A percentile compares a stretch with the other conserved stretches of the same genome.
phyloP scores from a whole-genome alignment of 2,888 invertebrate genomes.

The Deilephila elpenor region DNA sequence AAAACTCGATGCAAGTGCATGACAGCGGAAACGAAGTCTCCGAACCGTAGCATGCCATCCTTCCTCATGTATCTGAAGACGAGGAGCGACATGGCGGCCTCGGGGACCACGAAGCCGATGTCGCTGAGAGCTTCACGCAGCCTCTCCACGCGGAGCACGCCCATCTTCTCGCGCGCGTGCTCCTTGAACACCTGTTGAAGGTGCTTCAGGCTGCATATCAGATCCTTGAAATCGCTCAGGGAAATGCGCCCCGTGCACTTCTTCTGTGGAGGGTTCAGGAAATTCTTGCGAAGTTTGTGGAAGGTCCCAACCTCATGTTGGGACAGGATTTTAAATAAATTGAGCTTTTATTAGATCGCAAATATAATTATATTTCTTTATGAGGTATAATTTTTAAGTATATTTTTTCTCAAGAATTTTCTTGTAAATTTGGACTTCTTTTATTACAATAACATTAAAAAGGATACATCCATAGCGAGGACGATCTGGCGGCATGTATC shows the following conservation, averaged over 20 bases:
- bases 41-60: constrained; percentile 95
- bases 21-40: constrained; percentile 96
- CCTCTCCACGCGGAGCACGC: constrained; percentile 94
- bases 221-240: constrained; percentile 94
- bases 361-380: no score
- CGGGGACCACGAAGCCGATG: constrained; percentile 94
- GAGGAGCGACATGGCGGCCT: constrained; percentile 92
- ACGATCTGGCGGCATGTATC: constrained; percentile 96
- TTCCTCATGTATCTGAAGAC: constrained; percentile 95
- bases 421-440: neutral
- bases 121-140: constrained; percentile 93
- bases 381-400: no score
- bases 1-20: constrained; percentile 95
- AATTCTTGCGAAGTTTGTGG: constrained; percentile 1
- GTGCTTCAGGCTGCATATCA: constrained; percentile 95
- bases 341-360: neutral
- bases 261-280: constrained; percentile 77
- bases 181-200: constrained; percentile 96
- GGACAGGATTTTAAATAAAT: neutral
- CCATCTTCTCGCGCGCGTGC: constrained; percentile 95
- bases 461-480: constrained; percentile 94
- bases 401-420: no score
- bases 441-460: constrained; percentile 45
- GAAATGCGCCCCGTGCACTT: constrained; percentile 92
- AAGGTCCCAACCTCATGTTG: no score